Base-by-base conservation (phyloP, 2,888 invertebrate species). In the Cantharis rufa region DNA sequence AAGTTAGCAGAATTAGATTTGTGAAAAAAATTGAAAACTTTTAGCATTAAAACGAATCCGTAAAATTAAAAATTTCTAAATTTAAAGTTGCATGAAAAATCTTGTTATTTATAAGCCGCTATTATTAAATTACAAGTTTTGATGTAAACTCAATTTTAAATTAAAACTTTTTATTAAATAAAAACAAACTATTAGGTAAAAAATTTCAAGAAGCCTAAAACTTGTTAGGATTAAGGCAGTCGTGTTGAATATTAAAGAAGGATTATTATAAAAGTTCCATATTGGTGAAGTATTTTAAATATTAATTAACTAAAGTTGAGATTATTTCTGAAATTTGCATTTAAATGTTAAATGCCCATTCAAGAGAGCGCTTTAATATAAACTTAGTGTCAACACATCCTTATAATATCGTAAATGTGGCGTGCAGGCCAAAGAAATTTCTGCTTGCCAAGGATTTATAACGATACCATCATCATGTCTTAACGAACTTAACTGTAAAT, bases 341-440 rank as follows among this genome's bases (percentile, higher is more conserved):
- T 48, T n/a, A n/a, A n/a, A n/a, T n/a, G 9, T n/a, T n/a, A n/a
- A 48, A n/a, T 48, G 13, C 48, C n/a, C 48, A 48, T 48, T 48
- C n/a, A 48, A 48, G n/a, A n/a, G 4, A n/a, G 48, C 5, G 48
- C 48, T 48, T 48, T 13, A 32, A 48, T 5, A 32, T 48, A 48
- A 48, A 48, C n/a, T 48, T 48, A 48, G n/a, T 48, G 48, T 48
- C 48, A 48, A 48, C 48, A n/a, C 13, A 48, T 48, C 48, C n/a
- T 48, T 48, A 48, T 48, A 28, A 16, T 27, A 69, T 32, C 10
- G 15, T 15, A 62, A 70, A 76, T 77, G 80, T 79, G 82, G 83
- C 81, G 81, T 81, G 84, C 84, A 83, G 84, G 79, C 85, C 83
- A 85, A 82, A 82, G 79, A 84, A 80, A 82, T 85, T 80, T 85